Evolutionary conservation across 35 echinoderm and acorn worm genomes (phyloP).

Genomic region (Hemicentrotus pulcherrimus): DNA sequence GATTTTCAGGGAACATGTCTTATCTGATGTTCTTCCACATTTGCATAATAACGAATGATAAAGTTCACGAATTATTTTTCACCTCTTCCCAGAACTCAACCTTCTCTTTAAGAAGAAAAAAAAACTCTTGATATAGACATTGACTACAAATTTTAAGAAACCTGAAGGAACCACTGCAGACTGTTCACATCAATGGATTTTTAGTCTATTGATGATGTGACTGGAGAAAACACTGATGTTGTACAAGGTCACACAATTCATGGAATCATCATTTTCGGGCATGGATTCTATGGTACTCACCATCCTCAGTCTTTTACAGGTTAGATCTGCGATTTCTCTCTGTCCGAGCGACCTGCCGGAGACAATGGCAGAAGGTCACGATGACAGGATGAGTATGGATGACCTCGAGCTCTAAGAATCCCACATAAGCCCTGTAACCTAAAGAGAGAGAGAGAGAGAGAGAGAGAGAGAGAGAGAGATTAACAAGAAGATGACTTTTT

Average conservation of each 20-base stretch:
- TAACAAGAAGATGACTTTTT: neutral
- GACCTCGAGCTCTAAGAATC: constrained; percentile 69
- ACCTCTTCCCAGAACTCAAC: no score
- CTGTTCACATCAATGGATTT: no score
- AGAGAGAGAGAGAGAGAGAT: neutral
- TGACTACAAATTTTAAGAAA: no score
- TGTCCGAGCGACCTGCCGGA: constrained; percentile 62
- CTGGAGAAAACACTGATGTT: no score
- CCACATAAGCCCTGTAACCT: constrained; percentile 76
- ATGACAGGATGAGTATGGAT: constrained; percentile 73
- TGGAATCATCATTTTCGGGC: neutral
- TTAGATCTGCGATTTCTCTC: neutral
- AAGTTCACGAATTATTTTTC: no score
- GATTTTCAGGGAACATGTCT: no score
- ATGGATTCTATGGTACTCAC: neutral
- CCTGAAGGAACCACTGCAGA: no score
- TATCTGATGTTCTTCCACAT: no score
- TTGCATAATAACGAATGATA: no score
- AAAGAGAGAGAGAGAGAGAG: neutral
- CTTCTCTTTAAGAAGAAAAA: no score
- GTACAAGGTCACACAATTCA: neutral
- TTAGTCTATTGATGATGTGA: no score
- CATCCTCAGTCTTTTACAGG: neutral
- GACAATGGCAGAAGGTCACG: constrained; percentile 66
- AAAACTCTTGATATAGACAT: no score